A percentile compares a stretch with the other conserved stretches of the same genome.
phyloP scores from a whole-genome alignment of 2,888 invertebrate genomes.

The Anoplius nigerrimus region DNA sequence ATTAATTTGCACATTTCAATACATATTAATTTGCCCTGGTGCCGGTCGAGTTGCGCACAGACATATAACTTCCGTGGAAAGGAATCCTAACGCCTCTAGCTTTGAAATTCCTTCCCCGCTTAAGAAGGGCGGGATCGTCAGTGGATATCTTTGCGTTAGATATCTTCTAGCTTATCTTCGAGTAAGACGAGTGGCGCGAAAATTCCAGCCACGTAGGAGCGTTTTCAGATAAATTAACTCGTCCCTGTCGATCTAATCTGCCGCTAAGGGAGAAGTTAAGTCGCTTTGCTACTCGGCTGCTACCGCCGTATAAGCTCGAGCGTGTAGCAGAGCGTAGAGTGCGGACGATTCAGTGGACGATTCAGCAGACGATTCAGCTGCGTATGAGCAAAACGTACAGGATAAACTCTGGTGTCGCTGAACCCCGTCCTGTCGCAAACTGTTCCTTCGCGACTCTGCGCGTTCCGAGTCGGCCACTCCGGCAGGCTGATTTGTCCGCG shows the following conservation, averaged over 20 bases:
- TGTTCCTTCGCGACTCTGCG: conserved; percentile 32
- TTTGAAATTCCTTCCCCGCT: too few species aligned
- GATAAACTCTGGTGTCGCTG: conserved; percentile 45
- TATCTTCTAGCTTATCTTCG: too few species aligned
- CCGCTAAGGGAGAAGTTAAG: neutral
- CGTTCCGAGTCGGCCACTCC: neutral
- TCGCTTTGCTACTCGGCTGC: neutral
- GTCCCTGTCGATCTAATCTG: conserved; percentile 11
- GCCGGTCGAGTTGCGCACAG: too few species aligned
- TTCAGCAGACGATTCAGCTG: too few species aligned
- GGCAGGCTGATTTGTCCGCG: conserved; percentile 31
- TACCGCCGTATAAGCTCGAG: conserved; percentile 18
- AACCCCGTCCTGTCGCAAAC: conserved; percentile 35
- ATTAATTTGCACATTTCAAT: too few species aligned
- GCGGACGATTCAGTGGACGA: conserved; percentile 11
- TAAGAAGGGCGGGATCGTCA: too few species aligned
- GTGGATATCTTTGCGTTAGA: too few species aligned
- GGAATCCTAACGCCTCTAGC: too few species aligned
- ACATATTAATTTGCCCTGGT: too few species aligned
- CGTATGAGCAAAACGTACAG: too few species aligned
- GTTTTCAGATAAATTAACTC: conserved; percentile 4
- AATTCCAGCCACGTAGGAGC: neutral
- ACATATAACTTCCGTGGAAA: too few species aligned
- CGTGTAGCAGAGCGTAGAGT: conserved; percentile 6
- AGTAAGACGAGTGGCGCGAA: too few species aligned